Percentiles rank a stretch among this genome's conserved stretches.
Conservation (phyloP, 2,797 vertebrate genomes). For the Setipinna tenuifilis region DNA sequence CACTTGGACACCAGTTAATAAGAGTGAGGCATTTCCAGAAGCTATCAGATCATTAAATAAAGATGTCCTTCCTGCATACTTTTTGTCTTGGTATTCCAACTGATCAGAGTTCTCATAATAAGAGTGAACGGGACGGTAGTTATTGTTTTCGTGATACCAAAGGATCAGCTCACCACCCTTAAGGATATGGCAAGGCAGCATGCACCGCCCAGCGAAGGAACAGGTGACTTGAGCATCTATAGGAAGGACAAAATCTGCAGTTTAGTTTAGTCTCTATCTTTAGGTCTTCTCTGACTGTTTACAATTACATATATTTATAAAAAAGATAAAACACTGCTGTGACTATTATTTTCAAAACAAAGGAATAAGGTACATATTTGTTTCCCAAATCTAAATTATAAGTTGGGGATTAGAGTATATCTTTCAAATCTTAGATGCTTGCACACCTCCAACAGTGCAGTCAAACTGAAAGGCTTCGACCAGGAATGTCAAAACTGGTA, state of each 20-base stretch:
- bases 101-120: slow-evolving; percentile 63
- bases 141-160: slow-evolving; percentile 32
- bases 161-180: slow-evolving; percentile 47
- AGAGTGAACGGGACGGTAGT: slow-evolving; percentile 50
- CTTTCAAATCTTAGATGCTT: no score
- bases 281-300: no score
- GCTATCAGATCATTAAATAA: slow-evolving; percentile 66
- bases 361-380: no score
- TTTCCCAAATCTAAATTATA: no score
- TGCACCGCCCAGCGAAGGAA: background rate
- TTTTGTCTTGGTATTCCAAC: slow-evolving; percentile 47
- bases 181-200: slow-evolving; percentile 26
- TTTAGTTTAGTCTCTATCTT: background rate
- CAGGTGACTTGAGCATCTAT: slow-evolving; percentile 8
- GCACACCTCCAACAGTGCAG: no score
- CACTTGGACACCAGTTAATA: slow-evolving; percentile 56
- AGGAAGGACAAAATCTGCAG: slow-evolving; percentile 10
- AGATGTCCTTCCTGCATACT: slow-evolving; percentile 65
- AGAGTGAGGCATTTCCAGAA: slow-evolving; percentile 74
- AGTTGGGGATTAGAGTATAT: no score
- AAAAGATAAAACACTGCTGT: no score
- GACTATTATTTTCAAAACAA: no score
- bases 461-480: no score
- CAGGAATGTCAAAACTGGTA: no score
- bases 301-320: no score